phyloP scores from a whole-genome alignment of 64 coral and sea anemone genomes.

The Actinia tenebrosa region DNA sequence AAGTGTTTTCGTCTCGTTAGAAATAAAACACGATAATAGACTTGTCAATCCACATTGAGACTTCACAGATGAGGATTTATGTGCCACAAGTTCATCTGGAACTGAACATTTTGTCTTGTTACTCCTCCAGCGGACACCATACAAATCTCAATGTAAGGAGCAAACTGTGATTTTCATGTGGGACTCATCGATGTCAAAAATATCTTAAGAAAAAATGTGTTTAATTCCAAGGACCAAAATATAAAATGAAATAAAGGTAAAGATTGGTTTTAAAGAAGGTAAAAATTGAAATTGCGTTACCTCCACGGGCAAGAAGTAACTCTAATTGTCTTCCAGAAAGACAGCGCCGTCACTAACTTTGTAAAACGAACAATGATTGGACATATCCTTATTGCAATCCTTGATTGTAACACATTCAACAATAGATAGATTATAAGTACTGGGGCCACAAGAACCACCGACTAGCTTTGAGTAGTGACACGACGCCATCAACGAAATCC shows the following conservation, averaged over 20 bases:
- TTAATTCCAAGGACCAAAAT: background rate
- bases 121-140: constrained; percentile 32
- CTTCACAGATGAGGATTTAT: background rate
- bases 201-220: background rate
- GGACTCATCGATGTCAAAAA: constrained; percentile 8
- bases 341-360: constrained; percentile 22
- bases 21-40: background rate
- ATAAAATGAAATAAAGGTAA: background rate
- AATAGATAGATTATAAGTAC: background rate
- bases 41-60: constrained; percentile 24
- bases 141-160: constrained; percentile 4
- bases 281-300: background rate
- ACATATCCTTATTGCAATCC: constrained; percentile 46
- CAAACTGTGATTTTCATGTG: constrained; percentile 26
- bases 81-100: constrained; percentile 8
- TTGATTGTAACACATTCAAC: constrained; percentile 23
- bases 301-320: constrained; percentile 50
- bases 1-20: constrained; percentile 6
- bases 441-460: constrained; percentile 30
- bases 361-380: constrained; percentile 1
- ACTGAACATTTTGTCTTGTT: constrained; percentile 11
- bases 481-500: background rate
- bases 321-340: constrained; percentile 20
- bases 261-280: background rate
- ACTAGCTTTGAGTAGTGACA: constrained; percentile 11